These are phyloP conservation scores for Leptinotarsa undecemlineata DNA, from an alignment of 1,140 invertebrate species.

Conservation along the genomic window DNA sequence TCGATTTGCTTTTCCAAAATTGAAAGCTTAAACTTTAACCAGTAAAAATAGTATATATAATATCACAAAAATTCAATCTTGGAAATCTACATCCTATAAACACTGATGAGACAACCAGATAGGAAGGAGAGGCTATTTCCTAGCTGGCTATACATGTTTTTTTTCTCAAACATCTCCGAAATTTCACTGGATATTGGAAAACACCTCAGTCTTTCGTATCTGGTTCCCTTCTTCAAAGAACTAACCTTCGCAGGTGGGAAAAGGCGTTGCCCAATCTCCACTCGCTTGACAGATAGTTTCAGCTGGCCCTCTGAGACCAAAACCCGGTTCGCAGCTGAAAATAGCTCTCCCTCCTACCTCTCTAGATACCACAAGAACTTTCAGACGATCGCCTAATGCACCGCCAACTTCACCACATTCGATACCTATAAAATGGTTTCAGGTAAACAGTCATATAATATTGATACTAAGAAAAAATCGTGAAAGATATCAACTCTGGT, in stretches of 20 bases:
- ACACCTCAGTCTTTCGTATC: not conserved
- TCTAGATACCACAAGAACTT: constrained; percentile 71
- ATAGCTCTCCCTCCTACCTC: constrained; percentile 77
- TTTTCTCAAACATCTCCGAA: no score
- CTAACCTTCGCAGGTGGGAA: constrained; percentile 74
- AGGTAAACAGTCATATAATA: no score
- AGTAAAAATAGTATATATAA: no score
- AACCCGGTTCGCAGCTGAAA: constrained; percentile 80
- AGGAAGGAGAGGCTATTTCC: constrained; percentile 17
- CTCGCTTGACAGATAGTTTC: constrained; percentile 76
- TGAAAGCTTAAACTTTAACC: no score
- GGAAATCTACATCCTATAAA: no score
- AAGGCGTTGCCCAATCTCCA: constrained; percentile 78
- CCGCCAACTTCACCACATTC: constrained; percentile 73
- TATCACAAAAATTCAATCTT: no score
- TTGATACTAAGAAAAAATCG: no score
- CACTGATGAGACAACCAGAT: constrained; percentile 5
- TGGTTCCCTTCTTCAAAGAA: constrained; percentile 31
- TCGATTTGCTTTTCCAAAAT: no score
- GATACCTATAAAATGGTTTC: constrained; percentile 59
- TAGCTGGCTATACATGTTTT: not conserved
- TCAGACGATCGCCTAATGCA: constrained; percentile 60
- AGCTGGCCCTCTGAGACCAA: constrained; percentile 71
- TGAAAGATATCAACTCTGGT: no score
- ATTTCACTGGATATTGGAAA: no score